Percentiles rank a stretch among this genome's conserved stretches.
Evolutionary conservation across 2,797 vertebrate genomes (phyloP).

Genomic region (Tokudaia muenninki): DNA sequence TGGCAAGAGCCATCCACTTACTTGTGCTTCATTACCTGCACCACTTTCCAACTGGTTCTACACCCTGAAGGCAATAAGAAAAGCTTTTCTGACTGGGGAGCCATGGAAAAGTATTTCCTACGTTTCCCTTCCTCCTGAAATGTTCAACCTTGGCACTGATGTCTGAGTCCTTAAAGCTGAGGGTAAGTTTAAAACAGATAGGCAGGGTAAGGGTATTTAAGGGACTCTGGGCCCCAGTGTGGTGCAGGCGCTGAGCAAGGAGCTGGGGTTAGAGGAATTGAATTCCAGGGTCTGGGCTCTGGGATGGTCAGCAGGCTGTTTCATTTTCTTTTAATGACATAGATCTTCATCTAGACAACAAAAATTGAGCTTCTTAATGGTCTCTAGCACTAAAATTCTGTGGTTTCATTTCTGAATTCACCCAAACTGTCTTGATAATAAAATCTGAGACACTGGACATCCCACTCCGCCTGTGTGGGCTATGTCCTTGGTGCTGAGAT

Average conservation of each 20-base stretch:
- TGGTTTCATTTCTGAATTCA: conserved; percentile 62
- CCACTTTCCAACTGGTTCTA: conserved; percentile 67
- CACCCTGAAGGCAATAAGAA: conserved; percentile 64
- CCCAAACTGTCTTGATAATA: neutral
- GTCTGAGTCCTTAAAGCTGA: neutral
- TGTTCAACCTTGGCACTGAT: neutral
- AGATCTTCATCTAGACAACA: conserved; percentile 28
- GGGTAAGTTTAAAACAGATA: neutral
- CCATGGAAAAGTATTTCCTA: neutral
- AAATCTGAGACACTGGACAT: neutral
- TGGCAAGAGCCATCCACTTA: conserved; percentile 71
- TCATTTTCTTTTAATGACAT: conserved; percentile 14
- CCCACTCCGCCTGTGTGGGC: neutral
- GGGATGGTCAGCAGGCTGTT: neutral
- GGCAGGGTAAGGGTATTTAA: neutral
- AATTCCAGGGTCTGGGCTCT: neutral
- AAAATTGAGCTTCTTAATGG: conserved; percentile 43
- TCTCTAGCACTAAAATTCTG: conserved; percentile 11
- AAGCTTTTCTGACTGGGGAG: conserved; percentile 11
- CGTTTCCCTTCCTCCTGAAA: neutral
- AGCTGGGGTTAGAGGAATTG: neutral
- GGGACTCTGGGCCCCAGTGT: neutral
- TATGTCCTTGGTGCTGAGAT: conserved; percentile 81
- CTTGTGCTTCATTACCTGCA: conserved; percentile 78
- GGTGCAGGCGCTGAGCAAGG: neutral